These are phyloP conservation scores for Microcebus lehilahytsara DNA, from an alignment of 2,113 vertebrate species.

Conservation along the genomic window DNA sequence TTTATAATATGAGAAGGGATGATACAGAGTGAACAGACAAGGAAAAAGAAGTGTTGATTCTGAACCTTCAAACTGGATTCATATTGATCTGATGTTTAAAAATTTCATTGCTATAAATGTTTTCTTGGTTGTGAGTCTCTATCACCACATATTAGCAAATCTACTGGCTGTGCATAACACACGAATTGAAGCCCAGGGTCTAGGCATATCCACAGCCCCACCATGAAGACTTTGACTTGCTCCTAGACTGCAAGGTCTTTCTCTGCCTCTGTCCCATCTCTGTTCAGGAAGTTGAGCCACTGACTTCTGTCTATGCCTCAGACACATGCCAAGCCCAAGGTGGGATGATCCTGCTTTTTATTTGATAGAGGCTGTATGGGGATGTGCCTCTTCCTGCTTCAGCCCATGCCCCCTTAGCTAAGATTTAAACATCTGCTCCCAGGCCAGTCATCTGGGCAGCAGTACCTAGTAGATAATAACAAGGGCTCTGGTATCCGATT, in stretches of 20 bases:
- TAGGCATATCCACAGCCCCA: neutral
- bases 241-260: neutral
- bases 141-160: neutral
- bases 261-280: neutral
- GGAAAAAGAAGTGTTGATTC: neutral
- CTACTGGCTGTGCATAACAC: neutral
- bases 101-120: neutral
- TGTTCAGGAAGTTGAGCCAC: neutral
- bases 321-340: neutral
- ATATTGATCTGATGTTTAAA: constrained; percentile 12
- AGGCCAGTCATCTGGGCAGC: neutral
- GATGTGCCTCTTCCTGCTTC: neutral
- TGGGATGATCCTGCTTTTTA: neutral
- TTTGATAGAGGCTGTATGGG: neutral
- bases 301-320: neutral
- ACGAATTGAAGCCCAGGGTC: neutral
- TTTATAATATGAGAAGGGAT: neutral
- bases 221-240: neutral
- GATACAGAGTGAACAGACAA: neutral
- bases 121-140: constrained; percentile 31
- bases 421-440: neutral
- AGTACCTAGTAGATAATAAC: neutral
- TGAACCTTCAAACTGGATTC: constrained; percentile 46
- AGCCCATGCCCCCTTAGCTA: neutral
- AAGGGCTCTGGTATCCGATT: neutral